Evolutionary conservation across 1,140 invertebrate species (phyloP).

Genomic region (Caenorhabditis remanei): DNA sequence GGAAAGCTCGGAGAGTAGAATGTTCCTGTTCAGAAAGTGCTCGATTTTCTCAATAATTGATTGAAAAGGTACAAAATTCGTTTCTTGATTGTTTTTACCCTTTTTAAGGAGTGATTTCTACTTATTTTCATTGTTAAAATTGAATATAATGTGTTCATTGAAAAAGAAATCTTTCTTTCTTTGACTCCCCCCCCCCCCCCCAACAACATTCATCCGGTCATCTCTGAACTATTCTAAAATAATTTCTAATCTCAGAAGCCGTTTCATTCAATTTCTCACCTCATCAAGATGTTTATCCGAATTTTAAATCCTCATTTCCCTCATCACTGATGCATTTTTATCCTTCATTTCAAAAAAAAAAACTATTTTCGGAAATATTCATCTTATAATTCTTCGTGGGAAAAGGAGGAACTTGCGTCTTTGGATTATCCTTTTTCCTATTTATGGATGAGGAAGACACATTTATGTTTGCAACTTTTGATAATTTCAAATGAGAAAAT

Average conservation of each 20-base stretch:
- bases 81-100: no score
- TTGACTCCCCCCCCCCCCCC: no score
- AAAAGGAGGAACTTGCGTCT: constrained; percentile 1
- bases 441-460: neutral
- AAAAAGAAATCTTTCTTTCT: no score
- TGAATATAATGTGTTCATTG: no score
- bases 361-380: constrained; percentile 8
- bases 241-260: neutral
- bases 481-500: no score
- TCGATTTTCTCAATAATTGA: no score
- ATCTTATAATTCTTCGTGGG: constrained; percentile 1
- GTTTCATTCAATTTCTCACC: neutral
- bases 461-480: neutral
- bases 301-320: constrained; percentile 7
- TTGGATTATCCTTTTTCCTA: neutral
- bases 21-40: neutral
- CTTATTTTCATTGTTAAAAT: no score
- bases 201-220: no score
- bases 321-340: neutral
- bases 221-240: no score
- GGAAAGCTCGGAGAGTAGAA: neutral
- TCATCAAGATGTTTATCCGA: constrained; percentile 8
- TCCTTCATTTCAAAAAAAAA: neutral
- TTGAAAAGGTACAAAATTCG: no score
- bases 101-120: no score